phyloP scores from a whole-genome alignment of 2,888 invertebrate species.

The Alentia gelatinosa region DNA sequence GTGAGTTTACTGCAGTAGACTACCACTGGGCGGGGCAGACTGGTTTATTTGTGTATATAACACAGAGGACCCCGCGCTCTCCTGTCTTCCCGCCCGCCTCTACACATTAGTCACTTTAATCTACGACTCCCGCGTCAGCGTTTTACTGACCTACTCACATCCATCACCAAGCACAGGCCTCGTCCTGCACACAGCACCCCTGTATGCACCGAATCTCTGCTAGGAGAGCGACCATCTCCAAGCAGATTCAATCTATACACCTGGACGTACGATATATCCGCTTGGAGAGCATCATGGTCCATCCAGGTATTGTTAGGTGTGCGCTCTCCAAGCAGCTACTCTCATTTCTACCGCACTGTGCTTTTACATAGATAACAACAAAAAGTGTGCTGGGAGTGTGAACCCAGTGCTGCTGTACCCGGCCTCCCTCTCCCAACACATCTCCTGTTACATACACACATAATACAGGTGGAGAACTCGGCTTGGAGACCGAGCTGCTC shows the following conservation, averaged over 20 bases:
- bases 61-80: not conserved
- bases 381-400: not conserved
- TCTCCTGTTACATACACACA: not conserved
- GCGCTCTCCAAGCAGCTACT: not conserved
- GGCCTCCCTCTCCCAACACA: not conserved
- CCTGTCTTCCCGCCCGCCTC: not conserved
- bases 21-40: too few relatives aligned
- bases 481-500: not conserved
- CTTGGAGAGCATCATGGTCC: not conserved
- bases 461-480: not conserved
- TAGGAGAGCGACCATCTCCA: too few relatives aligned
- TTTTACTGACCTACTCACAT: not conserved
- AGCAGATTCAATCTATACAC: not conserved
- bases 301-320: too few relatives aligned
- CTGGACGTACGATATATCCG: not conserved
- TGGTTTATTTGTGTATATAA: not conserved
- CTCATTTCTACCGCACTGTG: not conserved
- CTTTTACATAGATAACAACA: not conserved
- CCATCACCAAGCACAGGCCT: too few relatives aligned
- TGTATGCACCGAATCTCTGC: too few relatives aligned
- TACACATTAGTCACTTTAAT: conserved; percentile 12
- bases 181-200: too few relatives aligned
- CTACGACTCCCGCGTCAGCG: too few relatives aligned
- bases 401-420: not conserved
- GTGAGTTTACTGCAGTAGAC: too few relatives aligned